A percentile compares a stretch with the other conserved stretches of the same genome.
Conservation (phyloP, 2,888 invertebrate species). For the Antheraea yamamai region DNA sequence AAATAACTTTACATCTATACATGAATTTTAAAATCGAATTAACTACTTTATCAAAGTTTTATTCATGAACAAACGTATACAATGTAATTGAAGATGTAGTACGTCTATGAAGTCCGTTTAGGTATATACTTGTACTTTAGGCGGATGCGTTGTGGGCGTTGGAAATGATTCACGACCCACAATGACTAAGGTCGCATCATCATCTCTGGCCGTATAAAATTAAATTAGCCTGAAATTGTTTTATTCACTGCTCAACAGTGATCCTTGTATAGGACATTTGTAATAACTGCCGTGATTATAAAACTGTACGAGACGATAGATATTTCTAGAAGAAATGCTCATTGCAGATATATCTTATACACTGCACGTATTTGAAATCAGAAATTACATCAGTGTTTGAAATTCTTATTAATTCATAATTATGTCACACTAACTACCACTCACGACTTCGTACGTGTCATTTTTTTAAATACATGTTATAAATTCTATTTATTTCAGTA, state of each 20-base stretch:
- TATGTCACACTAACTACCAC: too few relatives aligned
- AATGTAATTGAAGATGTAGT: not conserved
- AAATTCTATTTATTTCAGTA: too few relatives aligned
- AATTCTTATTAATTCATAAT: too few relatives aligned
- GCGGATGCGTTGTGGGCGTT: conserved; percentile 8
- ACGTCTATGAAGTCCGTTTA: not conserved
- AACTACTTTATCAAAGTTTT: not conserved
- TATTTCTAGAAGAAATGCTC: too few relatives aligned
- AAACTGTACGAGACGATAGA: too few relatives aligned
- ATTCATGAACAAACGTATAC: not conserved
- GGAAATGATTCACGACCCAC: conserved; percentile 2
- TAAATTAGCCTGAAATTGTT: conserved; percentile 1
- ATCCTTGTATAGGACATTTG: not conserved
- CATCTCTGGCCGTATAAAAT: not conserved
- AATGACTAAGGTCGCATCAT: conserved; percentile 2
- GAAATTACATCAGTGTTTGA: too few relatives aligned
- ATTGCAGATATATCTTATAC: too few relatives aligned
- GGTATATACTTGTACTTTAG: not conserved
- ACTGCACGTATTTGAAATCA: too few relatives aligned
- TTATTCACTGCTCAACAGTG: not conserved
- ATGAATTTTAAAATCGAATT: not conserved
- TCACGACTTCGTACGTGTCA: too few relatives aligned
- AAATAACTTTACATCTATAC: too few relatives aligned
- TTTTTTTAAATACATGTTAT: too few relatives aligned
- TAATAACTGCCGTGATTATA: too few relatives aligned